phyloP scores from a whole-genome alignment of 2,797 vertebrate species.

The Arrhamphus sclerolepis region DNA sequence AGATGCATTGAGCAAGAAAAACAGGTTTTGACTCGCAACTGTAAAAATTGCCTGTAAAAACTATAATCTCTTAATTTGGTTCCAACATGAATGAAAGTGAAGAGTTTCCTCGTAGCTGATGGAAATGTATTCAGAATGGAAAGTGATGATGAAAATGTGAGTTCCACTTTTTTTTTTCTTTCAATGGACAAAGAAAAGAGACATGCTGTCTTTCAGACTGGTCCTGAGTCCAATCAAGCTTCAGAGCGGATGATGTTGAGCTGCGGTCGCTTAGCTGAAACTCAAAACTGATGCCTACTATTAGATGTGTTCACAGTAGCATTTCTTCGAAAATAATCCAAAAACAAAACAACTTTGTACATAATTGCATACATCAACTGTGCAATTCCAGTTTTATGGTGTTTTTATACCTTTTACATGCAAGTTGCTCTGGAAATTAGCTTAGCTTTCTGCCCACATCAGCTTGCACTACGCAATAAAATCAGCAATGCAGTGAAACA shows the following conservation, averaged over 20 bases:
- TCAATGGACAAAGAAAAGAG: background rate
- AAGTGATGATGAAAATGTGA: slow-evolving; percentile 49
- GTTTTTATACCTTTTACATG: slow-evolving; percentile 5
- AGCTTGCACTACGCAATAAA: slow-evolving; percentile 2
- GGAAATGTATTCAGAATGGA: slow-evolving; percentile 12
- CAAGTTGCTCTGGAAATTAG: background rate
- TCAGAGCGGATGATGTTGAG: background rate
- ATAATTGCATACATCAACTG: slow-evolving; percentile 3
- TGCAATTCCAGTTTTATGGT: background rate
- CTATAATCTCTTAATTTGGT: background rate
- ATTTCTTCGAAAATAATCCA: slow-evolving; percentile 1
- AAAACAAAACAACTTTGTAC: background rate
- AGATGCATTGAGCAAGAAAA: too few relatives aligned
- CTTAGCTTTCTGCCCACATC: background rate
- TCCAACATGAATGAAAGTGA: background rate
- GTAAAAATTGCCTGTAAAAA: background rate
- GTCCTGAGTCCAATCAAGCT: background rate
- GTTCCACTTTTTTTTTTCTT: background rate
- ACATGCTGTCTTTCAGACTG: background rate
- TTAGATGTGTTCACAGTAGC: slow-evolving; percentile 3
- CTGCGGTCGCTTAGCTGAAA: slow-evolving; percentile 7
- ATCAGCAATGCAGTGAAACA: slow-evolving; percentile 7
- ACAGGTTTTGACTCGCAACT: too few relatives aligned
- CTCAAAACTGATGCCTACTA: too few relatives aligned
- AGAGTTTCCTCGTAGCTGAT: background rate